These are phyloP conservation scores for Nannospalax galili DNA, from an alignment of 2,113 vertebrate genomes.

Conservation along the genomic window DNA sequence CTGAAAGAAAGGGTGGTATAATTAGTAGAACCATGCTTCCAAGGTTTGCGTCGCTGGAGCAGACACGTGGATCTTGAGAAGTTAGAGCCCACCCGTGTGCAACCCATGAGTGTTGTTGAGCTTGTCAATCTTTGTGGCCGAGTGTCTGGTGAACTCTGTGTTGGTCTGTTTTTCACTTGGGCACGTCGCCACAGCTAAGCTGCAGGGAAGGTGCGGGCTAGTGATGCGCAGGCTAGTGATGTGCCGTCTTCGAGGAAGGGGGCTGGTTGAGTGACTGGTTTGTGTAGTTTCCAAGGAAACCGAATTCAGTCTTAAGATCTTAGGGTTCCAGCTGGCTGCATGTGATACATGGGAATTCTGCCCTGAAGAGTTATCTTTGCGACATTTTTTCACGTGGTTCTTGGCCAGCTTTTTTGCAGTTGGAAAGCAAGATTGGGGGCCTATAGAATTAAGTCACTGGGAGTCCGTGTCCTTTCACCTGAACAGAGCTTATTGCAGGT, in stretches of 20 bases:
- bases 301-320: background rate
- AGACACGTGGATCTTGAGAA: conserved; percentile 62
- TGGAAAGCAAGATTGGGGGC: conserved; percentile 17
- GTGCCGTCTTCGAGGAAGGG: conserved; percentile 45
- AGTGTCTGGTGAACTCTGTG: background rate
- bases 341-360: conserved; percentile 59
- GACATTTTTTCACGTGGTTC: conserved; percentile 61
- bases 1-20: conserved; percentile 4
- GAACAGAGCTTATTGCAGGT: background rate
- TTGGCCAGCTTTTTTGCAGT: conserved; percentile 12
- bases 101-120: background rate
- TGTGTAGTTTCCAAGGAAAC: conserved; percentile 67
- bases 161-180: background rate
- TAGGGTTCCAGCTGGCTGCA: conserved; percentile 51
- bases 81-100: conserved; percentile 36
- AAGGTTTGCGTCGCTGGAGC: conserved; percentile 38
- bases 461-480: background rate
- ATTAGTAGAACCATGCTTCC: background rate
- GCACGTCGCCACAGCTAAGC: conserved; percentile 11
- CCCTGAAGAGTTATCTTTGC: conserved; percentile 71
- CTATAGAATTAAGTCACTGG: background rate
- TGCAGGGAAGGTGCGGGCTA: conserved; percentile 49
- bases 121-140: background rate
- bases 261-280: background rate
- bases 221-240: conserved; percentile 1